These are phyloP conservation scores for Zaprionus lachaisei DNA, from an alignment of 1,140 invertebrate species.

Conservation along the genomic window DNA sequence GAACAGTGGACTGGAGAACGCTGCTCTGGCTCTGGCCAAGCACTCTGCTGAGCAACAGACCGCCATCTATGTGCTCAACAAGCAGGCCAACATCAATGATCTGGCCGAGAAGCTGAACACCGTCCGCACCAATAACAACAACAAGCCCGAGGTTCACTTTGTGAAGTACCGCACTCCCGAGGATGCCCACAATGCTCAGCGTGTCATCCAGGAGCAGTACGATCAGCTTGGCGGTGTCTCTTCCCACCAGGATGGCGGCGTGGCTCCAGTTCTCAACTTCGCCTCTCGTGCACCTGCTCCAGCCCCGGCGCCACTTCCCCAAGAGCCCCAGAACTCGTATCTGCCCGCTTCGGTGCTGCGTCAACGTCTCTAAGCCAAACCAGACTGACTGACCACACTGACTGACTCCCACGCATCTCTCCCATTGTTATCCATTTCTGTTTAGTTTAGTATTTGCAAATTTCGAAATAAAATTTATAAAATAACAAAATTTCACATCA, in stretches of 20 bases:
- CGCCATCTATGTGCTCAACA: slow-evolving; percentile 80
- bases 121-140: slow-evolving; percentile 63
- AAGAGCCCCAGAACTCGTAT: slow-evolving; percentile 44
- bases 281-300: slow-evolving; percentile 62
- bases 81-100: slow-evolving; percentile 76
- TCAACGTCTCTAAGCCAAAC: slow-evolving; percentile 48
- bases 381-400: slow-evolving; percentile 50
- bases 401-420: slow-evolving; percentile 61
- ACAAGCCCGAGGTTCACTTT: slow-evolving; percentile 80
- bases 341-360: slow-evolving; percentile 64
- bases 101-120: slow-evolving; percentile 69
- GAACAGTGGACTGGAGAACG: slow-evolving; percentile 71
- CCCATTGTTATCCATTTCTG: slow-evolving; percentile 42
- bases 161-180: slow-evolving; percentile 79
- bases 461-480: slow-evolving; percentile 38
- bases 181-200: slow-evolving; percentile 74
- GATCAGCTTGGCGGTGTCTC: slow-evolving; percentile 72
- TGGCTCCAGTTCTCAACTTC: slow-evolving; percentile 76
- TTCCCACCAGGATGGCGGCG: slow-evolving; percentile 65
- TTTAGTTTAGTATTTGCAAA: slow-evolving; percentile 53
- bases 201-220: slow-evolving; percentile 73
- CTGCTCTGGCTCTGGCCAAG: slow-evolving; percentile 69
- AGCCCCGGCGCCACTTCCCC: slow-evolving; percentile 17
- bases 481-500: slow-evolving; percentile 27
- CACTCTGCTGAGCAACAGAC: slow-evolving; percentile 75